Conservation (phyloP, 1,140 invertebrate species). For the Luehdorfia chinensis region DNA sequence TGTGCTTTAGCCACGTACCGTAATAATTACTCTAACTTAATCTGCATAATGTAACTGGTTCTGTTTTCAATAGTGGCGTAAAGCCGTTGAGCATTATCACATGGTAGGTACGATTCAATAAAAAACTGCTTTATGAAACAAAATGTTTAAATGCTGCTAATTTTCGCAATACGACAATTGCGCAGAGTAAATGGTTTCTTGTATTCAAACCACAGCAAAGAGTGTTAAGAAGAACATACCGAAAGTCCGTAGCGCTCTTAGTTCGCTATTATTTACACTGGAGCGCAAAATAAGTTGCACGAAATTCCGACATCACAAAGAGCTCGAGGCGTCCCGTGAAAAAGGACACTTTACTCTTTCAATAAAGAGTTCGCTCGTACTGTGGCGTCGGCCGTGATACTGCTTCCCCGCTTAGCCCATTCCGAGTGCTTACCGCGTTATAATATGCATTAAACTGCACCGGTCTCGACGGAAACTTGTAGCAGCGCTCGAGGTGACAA, state of each 20-base stretch:
- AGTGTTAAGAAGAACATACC: slow-evolving; percentile 34
- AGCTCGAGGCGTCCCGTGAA: slow-evolving; percentile 58
- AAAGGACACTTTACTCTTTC: slow-evolving; percentile 74
- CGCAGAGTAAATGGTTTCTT: slow-evolving; percentile 36
- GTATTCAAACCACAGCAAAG: slow-evolving; percentile 38
- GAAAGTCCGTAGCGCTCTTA: slow-evolving; percentile 48
- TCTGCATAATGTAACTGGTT: slow-evolving; percentile 57
- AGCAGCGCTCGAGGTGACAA: slow-evolving; percentile 51
- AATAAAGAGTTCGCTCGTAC: slow-evolving; percentile 61
- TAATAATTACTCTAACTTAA: slow-evolving; percentile 68
- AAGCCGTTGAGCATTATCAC: slow-evolving; percentile 28
- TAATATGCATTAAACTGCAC: slow-evolving; percentile 73
- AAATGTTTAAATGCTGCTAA: slow-evolving; percentile 36
- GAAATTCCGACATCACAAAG: slow-evolving; percentile 54
- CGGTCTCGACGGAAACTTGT: slow-evolving; percentile 55
- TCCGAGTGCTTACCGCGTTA: slow-evolving; percentile 66
- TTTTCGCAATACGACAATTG: slow-evolving; percentile 22
- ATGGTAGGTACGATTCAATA: slow-evolving; percentile 28
- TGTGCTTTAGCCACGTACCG: slow-evolving; percentile 54
- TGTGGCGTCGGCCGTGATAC: slow-evolving; percentile 51
- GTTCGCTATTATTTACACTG: slow-evolving; percentile 60
- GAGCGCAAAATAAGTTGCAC: slow-evolving; percentile 60
- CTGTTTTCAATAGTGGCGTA: slow-evolving; percentile 32
- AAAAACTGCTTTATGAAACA: slow-evolving; percentile 29
- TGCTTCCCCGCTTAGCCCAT: slow-evolving; percentile 54